Base-by-base conservation (phyloP, 2,888 invertebrate genomes). In the Strigamia transsilvanica region DNA sequence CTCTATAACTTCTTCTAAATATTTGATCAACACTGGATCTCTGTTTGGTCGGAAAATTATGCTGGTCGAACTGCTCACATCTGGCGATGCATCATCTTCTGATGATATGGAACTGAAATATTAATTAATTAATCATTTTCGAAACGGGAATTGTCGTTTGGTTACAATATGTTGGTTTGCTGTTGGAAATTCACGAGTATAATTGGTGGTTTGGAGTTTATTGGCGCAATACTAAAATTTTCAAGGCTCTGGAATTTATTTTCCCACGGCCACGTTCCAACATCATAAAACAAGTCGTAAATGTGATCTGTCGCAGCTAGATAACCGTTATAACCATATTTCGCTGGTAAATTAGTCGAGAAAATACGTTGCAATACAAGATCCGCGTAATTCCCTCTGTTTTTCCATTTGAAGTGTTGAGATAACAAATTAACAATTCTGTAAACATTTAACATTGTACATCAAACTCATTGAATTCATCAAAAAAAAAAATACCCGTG, bases 371-470 rank as follows among this genome's bases (percentile, higher is more conserved):
- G 41, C 41, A 81, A 73, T 15, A 81, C 41, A 13, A 81, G 23
- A 73, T 81, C 81, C 13, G 81, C 81, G 38, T 42, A 81, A 81
- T 81, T 81, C 13, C 73, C 41, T 18, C 73, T 15, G 21, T 73
- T 32, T 13, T 42, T 15, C 81, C 66, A 81, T 73, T 81, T 81
- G 15, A 38, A 10, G 18, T 73, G 21, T 73, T 81, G 21, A 27
- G 46, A 66, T 23, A 81, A 18, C 34, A 81, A 81, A 41, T 81
- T 32, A 56, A 80, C 56, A 32, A 80, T 80, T 80, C 80, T 80
- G 80, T 32, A 51, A 80, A 38, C 2, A 23, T 32, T 51, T 51
- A 5, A 1, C 10, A 21, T 9, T 4, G 38, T 42, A 42, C 7
- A 79, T 38, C 18, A n/a, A n/a, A n/a, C n/a, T 38, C 21, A 15